phyloP scores from a whole-genome alignment of 2,888 invertebrate genomes.

The Lithophane leautieri region DNA sequence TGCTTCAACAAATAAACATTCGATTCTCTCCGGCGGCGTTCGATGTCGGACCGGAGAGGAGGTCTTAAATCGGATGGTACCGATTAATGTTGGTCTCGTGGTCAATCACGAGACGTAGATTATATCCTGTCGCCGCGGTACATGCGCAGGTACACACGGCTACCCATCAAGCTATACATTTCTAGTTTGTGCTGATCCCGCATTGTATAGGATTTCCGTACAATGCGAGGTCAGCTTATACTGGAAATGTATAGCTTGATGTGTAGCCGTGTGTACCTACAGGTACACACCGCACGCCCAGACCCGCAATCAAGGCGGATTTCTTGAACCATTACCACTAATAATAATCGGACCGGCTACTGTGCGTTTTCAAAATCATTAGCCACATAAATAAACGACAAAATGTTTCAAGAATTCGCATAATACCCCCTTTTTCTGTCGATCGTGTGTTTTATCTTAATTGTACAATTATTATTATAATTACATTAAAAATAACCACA shows the following conservation, averaged over 20 bases:
- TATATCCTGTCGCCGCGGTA: constrained; percentile 51
- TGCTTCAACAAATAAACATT: constrained; percentile 23
- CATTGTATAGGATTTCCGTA: too few relatives aligned
- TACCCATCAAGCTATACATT: too few relatives aligned
- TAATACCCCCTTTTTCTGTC: constrained; percentile 48
- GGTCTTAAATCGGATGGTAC: constrained; percentile 55
- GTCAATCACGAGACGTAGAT: constrained; percentile 59
- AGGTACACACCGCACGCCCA: constrained; percentile 58
- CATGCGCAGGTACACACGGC: constrained; percentile 30
- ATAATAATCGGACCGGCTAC: constrained; percentile 77
- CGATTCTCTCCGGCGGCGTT: constrained; percentile 21
- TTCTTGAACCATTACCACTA: constrained; percentile 77
- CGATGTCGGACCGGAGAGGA: constrained; percentile 7
- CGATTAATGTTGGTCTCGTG: constrained; percentile 57
- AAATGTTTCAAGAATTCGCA: constrained; percentile 61
- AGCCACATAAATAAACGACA: constrained; percentile 66
- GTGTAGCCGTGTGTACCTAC: too few relatives aligned
- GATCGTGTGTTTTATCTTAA: constrained; percentile 60
- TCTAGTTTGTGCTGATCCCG: too few relatives aligned
- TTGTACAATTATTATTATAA: constrained; percentile 61
- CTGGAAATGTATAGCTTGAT: too few relatives aligned
- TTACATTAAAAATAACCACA: constrained; percentile 27
- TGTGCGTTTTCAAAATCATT: constrained; percentile 77
- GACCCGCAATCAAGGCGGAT: constrained; percentile 79
- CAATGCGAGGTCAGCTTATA: too few relatives aligned